These are phyloP conservation scores for Zygogramma bicolorata DNA, from an alignment of 2,888 invertebrate genomes.

Conservation along the genomic window DNA sequence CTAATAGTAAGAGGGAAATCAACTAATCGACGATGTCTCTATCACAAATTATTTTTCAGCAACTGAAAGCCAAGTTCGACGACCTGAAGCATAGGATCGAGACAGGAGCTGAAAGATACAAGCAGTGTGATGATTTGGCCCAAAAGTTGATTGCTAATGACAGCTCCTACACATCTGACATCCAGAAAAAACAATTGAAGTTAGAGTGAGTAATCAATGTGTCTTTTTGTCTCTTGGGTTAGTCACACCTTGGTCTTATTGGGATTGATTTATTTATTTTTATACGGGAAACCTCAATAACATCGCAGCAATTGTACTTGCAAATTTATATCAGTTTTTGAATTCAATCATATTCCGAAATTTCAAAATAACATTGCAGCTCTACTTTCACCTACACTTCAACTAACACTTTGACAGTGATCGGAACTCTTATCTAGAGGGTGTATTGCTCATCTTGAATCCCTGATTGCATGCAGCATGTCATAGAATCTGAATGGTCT, in stretches of 20 bases:
- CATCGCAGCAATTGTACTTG: no score
- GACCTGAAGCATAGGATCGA: slow-evolving; percentile 93
- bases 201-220: slow-evolving; percentile 75
- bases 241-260: no score
- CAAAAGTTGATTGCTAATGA: slow-evolving; percentile 88
- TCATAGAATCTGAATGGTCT: background rate
- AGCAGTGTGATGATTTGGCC: slow-evolving; percentile 90
- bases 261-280: no score
- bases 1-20: slow-evolving; percentile 71
- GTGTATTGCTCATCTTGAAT: no score
- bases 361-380: no score
- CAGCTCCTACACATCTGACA: slow-evolving; percentile 86
- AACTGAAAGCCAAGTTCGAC: slow-evolving; percentile 90
- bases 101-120: slow-evolving; percentile 89
- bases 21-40: background rate
- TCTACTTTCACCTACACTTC: no score
- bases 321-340: no score
- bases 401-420: no score
- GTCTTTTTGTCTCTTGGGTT: background rate
- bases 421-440: no score
- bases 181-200: slow-evolving; percentile 87
- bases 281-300: no score
- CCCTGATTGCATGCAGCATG: slow-evolving; percentile 7
- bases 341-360: no score
- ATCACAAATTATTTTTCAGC: slow-evolving; percentile 67